Evolutionary conservation across 2,888 invertebrate genomes (phyloP).

Genomic region (Nomada goodeniana): DNA sequence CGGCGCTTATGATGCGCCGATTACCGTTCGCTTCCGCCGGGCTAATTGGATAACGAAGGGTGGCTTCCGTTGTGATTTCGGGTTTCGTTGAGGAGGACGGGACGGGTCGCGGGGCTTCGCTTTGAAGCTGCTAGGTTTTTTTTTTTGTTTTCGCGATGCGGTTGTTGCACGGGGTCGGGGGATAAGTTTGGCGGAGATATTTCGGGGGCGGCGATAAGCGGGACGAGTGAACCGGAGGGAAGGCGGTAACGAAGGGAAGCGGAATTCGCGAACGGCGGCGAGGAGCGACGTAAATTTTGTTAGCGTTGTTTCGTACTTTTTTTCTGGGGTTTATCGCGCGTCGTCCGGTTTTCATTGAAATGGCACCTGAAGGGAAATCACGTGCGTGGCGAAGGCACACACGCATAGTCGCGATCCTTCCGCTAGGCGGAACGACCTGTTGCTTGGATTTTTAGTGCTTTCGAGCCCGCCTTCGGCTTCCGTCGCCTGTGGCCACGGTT

Average conservation of each 20-base stretch:
- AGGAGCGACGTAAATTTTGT: too few species aligned
- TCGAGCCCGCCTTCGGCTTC: slow-evolving; percentile 25
- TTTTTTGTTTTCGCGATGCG: too few species aligned
- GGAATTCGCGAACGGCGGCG: too few species aligned
- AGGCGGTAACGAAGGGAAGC: too few species aligned
- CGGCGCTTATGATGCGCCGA: slow-evolving; percentile 19
- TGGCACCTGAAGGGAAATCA: slow-evolving; percentile 1
- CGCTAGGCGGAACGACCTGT: slow-evolving; percentile 71
- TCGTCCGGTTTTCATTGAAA: neutral
- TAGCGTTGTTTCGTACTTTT: neutral
- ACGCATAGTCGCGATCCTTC: slow-evolving; percentile 41
- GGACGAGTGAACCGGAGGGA: too few species aligned
- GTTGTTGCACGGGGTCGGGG: too few species aligned
- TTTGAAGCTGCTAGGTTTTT: neutral
- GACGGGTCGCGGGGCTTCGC: neutral
- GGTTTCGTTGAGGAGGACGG: neutral
- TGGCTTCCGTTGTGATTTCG: neutral
- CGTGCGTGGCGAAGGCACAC: slow-evolving; percentile 41
- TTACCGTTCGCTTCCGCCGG: slow-evolving; percentile 11
- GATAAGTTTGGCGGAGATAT: too few species aligned
- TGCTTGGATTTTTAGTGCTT: slow-evolving; percentile 70
- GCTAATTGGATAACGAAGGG: slow-evolving; percentile 38
- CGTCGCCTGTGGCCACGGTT: slow-evolving; percentile 24
- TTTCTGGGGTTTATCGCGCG: neutral
- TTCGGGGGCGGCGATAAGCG: too few species aligned